These are phyloP conservation scores for Heteromyza rotundicornis DNA, from an alignment of 2,888 invertebrate species.

Conservation along the genomic window DNA sequence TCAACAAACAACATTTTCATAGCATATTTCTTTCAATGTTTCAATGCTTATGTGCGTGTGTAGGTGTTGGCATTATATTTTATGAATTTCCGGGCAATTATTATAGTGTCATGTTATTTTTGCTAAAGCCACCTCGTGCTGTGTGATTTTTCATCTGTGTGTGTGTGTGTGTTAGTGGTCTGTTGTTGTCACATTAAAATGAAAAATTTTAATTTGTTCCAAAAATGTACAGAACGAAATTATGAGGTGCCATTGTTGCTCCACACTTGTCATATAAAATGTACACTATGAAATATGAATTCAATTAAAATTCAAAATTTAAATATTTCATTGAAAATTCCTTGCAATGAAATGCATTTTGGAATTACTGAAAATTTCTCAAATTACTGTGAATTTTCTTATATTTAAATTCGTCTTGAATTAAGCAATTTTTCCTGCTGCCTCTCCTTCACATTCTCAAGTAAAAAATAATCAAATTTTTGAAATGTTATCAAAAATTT, in stretches of 20 bases:
- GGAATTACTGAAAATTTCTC: too few species aligned
- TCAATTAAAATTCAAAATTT: too few species aligned
- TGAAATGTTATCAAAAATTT: background rate
- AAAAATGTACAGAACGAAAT: background rate
- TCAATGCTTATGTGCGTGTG: too few species aligned
- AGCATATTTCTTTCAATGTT: too few species aligned
- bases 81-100: slow-evolving; percentile 1
- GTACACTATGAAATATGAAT: too few species aligned
- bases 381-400: background rate
- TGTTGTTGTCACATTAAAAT: slow-evolving; percentile 4
- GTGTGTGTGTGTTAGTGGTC: background rate
- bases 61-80: background rate
- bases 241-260: background rate
- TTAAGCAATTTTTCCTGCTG: background rate
- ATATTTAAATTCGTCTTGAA: background rate
- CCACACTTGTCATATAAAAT: background rate
- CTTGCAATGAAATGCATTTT: too few species aligned
- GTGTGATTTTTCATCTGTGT: background rate
- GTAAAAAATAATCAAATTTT: background rate
- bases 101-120: slow-evolving; percentile 2
- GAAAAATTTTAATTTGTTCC: background rate
- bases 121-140: background rate
- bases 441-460: background rate
- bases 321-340: too few species aligned
- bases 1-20: too few species aligned